Evolutionary conservation across 2,113 vertebrate genomes (phyloP).

Genomic region (Centrocercus urophasianus): DNA sequence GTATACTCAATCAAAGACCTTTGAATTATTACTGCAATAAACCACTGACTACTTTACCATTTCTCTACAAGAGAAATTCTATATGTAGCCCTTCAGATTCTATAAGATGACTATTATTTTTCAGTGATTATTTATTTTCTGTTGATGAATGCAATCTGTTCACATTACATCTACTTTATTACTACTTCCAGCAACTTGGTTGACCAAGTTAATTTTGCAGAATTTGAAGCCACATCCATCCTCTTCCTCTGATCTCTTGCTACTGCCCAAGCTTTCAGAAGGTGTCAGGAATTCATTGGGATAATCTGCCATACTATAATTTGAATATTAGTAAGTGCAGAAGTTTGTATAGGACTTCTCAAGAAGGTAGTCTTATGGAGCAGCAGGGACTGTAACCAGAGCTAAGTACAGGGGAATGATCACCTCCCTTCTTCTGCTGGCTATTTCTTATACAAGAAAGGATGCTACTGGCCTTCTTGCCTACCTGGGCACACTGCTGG

Average conservation of each 20-base stretch:
- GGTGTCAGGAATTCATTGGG: neutral
- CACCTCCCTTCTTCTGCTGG: no score
- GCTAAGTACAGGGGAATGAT: neutral
- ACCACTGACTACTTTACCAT: neutral
- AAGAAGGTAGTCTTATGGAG: neutral
- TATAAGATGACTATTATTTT: accelerated
- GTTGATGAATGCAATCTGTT: neutral
- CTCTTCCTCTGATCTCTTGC: neutral
- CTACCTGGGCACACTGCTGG: no score
- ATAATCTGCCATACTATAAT: neutral
- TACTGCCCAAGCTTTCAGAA: neutral
- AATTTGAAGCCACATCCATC: neutral
- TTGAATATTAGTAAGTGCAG: neutral
- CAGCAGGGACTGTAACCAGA: neutral
- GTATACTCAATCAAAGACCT: neutral
- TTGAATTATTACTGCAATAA: neutral
- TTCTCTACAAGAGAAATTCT: neutral
- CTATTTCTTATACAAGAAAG: no score
- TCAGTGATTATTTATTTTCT: neutral
- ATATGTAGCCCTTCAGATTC: neutral
- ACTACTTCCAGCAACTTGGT: neutral
- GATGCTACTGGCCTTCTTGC: no score
- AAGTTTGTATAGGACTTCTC: neutral
- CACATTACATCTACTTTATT: neutral
- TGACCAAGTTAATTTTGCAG: neutral